phyloP scores from a whole-genome alignment of 2,888 invertebrate genomes.

The Dendrolimus houi region DNA sequence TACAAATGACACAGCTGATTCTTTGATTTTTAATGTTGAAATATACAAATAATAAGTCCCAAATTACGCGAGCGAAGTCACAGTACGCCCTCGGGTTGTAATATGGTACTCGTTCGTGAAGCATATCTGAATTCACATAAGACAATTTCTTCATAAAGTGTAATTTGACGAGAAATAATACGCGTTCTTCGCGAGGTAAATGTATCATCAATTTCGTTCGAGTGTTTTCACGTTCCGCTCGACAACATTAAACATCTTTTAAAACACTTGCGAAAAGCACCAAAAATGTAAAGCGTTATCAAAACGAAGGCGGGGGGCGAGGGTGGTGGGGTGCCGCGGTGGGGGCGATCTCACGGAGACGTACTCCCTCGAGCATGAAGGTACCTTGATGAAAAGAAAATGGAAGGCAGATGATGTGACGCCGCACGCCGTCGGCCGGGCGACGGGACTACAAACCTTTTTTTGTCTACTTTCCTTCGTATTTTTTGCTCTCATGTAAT shows the following conservation, averaged over 20 bases:
- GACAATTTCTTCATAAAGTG: not conserved
- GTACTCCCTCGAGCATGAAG: constrained; percentile 47
- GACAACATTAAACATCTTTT: constrained; percentile 6
- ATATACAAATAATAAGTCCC: no score
- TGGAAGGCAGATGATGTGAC: constrained; percentile 39
- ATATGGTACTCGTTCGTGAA: no score
- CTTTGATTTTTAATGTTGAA: no score
- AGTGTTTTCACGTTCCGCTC: constrained; percentile 21
- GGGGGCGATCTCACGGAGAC: constrained; percentile 23
- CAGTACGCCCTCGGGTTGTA: no score
- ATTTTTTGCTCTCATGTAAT: constrained; percentile 15
- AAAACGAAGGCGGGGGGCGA: constrained; percentile 27
- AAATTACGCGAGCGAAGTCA: no score
- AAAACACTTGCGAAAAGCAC: constrained; percentile 16
- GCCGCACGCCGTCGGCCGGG: not conserved
- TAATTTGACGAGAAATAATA: not conserved
- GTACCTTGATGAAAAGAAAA: constrained; percentile 63
- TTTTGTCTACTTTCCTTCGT: constrained; percentile 15
- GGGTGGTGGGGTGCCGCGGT: constrained; percentile 5
- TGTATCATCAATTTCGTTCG: not conserved
- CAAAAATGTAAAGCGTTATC: constrained; percentile 41
- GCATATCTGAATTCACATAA: no score
- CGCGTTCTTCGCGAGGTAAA: not conserved
- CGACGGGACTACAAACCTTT: constrained; percentile 6
- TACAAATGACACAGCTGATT: no score